phyloP scores from a whole-genome alignment of 1,140 invertebrate genomes.

The Dreissena rostriformis region DNA sequence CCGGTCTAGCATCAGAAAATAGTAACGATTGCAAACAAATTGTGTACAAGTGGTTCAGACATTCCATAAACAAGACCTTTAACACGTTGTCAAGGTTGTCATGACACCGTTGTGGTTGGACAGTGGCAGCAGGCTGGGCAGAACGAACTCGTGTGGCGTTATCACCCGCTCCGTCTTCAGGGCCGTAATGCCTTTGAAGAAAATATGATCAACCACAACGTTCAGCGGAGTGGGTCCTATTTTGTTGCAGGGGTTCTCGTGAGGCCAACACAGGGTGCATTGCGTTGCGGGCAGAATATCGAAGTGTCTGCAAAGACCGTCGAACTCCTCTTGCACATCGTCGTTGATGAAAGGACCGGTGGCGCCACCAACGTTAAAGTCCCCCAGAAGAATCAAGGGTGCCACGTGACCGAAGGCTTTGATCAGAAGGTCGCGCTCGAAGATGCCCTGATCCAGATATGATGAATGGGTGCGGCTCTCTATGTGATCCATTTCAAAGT shows the following conservation, averaged over 20 bases:
- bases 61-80: neutral
- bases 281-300: constrained; percentile 6
- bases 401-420: constrained; percentile 3
- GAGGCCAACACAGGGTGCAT: constrained; percentile 29
- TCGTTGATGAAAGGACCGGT: constrained; percentile 10
- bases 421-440: constrained; percentile 21
- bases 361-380: constrained; percentile 28
- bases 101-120: constrained; percentile 42
- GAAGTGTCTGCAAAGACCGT: constrained; percentile 1
- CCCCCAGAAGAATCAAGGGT: constrained; percentile 5
- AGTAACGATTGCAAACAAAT: too few relatives aligned
- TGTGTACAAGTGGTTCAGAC: too few relatives aligned
- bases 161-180: constrained; percentile 8
- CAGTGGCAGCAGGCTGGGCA: neutral
- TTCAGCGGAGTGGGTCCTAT: neutral
- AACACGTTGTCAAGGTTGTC: constrained; percentile 14
- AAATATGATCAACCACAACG: constrained; percentile 33
- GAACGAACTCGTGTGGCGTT: neutral
- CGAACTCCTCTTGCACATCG: constrained; percentile 21
- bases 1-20: too few relatives aligned
- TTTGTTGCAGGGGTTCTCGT: constrained; percentile 31
- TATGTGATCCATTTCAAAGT: constrained; percentile 3
- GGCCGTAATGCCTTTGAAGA: constrained; percentile 28
- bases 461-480: neutral
- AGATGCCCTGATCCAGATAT: constrained; percentile 22